Percentiles rank a stretch among this genome's conserved stretches.
Conservation (phyloP, 2,888 invertebrate genomes). For the Synergus japonicus region DNA sequence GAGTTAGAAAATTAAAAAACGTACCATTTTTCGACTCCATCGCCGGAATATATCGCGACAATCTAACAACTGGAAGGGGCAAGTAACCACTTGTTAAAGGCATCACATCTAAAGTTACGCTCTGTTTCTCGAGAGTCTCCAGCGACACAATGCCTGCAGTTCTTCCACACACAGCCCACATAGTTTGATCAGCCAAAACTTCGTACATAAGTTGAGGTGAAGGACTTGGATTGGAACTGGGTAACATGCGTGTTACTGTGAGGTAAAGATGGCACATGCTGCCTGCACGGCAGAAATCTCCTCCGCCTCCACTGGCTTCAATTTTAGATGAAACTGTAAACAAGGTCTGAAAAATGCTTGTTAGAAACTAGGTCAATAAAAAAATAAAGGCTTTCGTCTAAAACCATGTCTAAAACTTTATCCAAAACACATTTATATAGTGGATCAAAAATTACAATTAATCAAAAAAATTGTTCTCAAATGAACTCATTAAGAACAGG, state of each 20-base stretch:
- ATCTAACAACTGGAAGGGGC: slow-evolving; percentile 91
- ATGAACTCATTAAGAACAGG: neutral
- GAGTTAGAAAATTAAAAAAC: slow-evolving; percentile 46
- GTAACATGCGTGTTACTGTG: slow-evolving; percentile 81
- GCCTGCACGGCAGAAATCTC: slow-evolving; percentile 92
- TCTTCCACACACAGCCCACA: slow-evolving; percentile 95
- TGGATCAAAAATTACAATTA: neutral
- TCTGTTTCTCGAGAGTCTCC: slow-evolving; percentile 84
- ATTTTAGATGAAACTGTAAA: slow-evolving; percentile 89
- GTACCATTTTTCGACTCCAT: slow-evolving; percentile 77
- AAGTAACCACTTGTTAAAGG: slow-evolving; percentile 94
- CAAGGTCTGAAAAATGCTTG: slow-evolving; percentile 82
- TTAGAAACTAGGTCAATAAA: slow-evolving; percentile 36
- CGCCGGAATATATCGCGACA: slow-evolving; percentile 94
- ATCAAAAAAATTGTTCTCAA: neutral
- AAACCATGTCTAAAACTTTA: slow-evolving; percentile 19
- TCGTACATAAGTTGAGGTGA: slow-evolving; percentile 89
- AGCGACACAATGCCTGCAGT: slow-evolving; percentile 88
- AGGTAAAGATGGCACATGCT: slow-evolving; percentile 91
- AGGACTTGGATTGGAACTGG: slow-evolving; percentile 67
- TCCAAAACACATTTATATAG: slow-evolving; percentile 1
- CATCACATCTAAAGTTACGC: slow-evolving; percentile 92
- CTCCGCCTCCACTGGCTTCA: slow-evolving; percentile 84
- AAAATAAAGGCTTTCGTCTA: slow-evolving; percentile 20
- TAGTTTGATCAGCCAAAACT: slow-evolving; percentile 92